Conservation (phyloP, 2,888 invertebrate species). For the Hirtodrosophila alboralis region DNA sequence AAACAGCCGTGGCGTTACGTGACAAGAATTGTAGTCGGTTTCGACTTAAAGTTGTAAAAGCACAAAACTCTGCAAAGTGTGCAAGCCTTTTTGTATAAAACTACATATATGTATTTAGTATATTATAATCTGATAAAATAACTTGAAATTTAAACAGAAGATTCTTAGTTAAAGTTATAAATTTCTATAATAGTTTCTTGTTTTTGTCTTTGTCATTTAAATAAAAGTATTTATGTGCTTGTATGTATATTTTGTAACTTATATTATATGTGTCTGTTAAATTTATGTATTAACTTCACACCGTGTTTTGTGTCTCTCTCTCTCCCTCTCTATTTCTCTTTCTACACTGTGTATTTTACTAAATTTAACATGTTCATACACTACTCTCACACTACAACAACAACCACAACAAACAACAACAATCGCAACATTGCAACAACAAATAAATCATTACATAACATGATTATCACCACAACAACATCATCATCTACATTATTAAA, state of each 20-base stretch:
- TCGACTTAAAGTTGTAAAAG: no score
- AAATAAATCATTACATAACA: no score
- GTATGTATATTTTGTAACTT: constrained; percentile 3
- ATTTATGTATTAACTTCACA: constrained; percentile 34
- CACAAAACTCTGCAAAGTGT: no score
- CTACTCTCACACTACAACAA: constrained; percentile 34
- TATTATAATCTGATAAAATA: no score
- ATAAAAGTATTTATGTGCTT: constrained; percentile 3
- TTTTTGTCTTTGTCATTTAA: neutral
- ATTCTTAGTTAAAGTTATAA: no score
- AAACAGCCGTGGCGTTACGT: no score
- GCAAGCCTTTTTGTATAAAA: no score
- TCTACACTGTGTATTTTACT: constrained; percentile 43
- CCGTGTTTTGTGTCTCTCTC: constrained; percentile 37
- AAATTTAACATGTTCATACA: constrained; percentile 38
- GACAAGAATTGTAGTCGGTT: no score
- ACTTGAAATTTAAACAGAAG: no score
- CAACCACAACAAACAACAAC: constrained; percentile 9
- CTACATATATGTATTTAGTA: no score
- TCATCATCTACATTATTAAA: constrained; percentile 11
- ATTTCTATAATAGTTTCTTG: no score
- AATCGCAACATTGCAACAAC: constrained; percentile 8
- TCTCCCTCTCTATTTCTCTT: constrained; percentile 47
- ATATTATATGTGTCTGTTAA: constrained; percentile 9
- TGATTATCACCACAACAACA: no score